A percentile compares a stretch with the other conserved stretches of the same genome.
These are phyloP conservation scores for Gallirallus australis DNA, from an alignment of 2,797 vertebrate species.

Conservation along the genomic window DNA sequence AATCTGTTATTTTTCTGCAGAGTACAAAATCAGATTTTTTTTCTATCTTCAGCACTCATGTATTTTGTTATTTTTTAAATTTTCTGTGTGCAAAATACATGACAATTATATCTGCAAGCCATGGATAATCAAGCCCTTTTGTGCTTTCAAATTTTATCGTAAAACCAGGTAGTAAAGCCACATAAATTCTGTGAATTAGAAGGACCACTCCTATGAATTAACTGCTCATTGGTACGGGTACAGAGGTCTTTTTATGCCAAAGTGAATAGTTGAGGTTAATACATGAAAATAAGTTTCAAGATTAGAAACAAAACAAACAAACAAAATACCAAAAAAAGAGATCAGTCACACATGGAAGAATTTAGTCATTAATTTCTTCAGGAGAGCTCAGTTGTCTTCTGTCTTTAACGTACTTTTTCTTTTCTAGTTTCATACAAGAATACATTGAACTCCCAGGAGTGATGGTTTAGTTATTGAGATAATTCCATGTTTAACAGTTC, in stretches of 20 bases:
- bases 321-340: too few relatives aligned
- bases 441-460: background rate
- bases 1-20: background rate
- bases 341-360: background rate
- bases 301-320: background rate
- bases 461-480: background rate
- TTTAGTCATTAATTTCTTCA: background rate
- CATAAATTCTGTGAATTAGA: background rate
- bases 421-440: background rate
- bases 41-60: background rate
- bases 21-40: background rate
- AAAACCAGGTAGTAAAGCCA: background rate
- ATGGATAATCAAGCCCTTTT: background rate
- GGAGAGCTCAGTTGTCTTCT: background rate
- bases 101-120: background rate
- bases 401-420: background rate
- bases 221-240: background rate
- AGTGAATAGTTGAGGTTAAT: background rate
- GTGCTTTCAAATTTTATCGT: background rate
- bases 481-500: background rate
- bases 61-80: background rate
- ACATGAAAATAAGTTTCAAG: background rate
- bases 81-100: background rate
- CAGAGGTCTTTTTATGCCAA: background rate
- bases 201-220: background rate